These are phyloP conservation scores for Molossus molossus DNA, from an alignment of 2,797 vertebrate species.

Conservation along the genomic window DNA sequence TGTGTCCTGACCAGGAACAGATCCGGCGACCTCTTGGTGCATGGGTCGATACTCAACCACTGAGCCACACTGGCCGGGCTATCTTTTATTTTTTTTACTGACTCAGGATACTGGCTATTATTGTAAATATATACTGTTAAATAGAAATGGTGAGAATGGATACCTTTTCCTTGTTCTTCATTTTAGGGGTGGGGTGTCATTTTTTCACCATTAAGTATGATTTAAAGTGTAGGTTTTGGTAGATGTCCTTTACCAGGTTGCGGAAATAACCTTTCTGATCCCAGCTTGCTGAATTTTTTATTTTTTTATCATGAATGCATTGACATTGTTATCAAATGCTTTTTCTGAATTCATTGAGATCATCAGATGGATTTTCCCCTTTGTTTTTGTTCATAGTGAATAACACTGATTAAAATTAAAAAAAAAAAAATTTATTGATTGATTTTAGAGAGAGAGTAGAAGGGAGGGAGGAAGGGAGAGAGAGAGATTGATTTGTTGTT, in stretches of 20 bases:
- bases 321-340: constrained; percentile 42
- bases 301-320: neutral
- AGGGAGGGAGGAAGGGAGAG: neutral
- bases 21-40: no score
- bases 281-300: neutral
- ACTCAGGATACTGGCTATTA: neutral
- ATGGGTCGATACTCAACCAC: no score
- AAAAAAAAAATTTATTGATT: neutral
- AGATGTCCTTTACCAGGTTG: neutral
- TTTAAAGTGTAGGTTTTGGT: neutral
- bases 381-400: constrained; percentile 57
- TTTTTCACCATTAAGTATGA: constrained; percentile 25
- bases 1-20: no score
- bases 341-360: constrained; percentile 24
- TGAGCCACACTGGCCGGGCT: neutral
- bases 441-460: neutral
- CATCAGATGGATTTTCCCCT: neutral
- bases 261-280: neutral
- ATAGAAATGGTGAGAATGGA: neutral
- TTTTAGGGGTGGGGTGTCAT: neutral
- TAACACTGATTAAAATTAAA: neutral
- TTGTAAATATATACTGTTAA: neutral
- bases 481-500: neutral
- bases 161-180: neutral
- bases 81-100: constrained; percentile 7